Conservation (phyloP, 2,797 vertebrate species). For the Pseudocheirus occidentalis region DNA sequence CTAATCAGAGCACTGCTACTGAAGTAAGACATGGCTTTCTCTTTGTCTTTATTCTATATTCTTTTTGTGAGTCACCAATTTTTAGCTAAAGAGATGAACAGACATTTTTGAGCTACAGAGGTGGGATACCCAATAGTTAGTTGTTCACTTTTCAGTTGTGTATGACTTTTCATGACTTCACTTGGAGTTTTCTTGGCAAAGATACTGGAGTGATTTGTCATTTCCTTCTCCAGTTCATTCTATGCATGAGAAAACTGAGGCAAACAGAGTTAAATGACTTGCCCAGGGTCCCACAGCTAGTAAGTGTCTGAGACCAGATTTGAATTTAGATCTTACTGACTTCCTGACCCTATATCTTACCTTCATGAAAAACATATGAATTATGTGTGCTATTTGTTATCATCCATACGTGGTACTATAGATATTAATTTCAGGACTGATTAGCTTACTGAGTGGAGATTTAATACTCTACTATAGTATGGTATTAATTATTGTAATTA, state of each 20-base stretch:
- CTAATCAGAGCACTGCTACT: constrained; percentile 98
- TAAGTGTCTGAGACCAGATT: background rate
- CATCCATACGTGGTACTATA: too few relatives aligned
- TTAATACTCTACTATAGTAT: too few relatives aligned
- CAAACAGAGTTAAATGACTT: background rate
- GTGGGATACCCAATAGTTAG: background rate
- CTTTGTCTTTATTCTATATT: background rate
- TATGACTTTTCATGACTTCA: background rate
- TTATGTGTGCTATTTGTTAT: background rate
- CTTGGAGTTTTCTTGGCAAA: background rate
- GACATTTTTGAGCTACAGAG: background rate
- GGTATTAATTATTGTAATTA: background rate
- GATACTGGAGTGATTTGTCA: background rate
- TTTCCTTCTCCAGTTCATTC: background rate
- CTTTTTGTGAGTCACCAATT: background rate
- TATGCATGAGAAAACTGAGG: background rate
- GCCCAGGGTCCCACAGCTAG: too few relatives aligned
- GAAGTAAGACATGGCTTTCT: constrained; percentile 86
- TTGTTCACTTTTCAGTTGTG: background rate
- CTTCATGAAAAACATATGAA: background rate
- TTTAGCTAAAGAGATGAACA: background rate
- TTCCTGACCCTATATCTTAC: background rate
- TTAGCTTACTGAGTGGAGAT: too few relatives aligned
- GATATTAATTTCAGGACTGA: too few relatives aligned
- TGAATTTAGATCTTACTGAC: background rate